Evolutionary conservation across 2,888 invertebrate species (phyloP).

Genomic region (Euplagia quadripunctaria): DNA sequence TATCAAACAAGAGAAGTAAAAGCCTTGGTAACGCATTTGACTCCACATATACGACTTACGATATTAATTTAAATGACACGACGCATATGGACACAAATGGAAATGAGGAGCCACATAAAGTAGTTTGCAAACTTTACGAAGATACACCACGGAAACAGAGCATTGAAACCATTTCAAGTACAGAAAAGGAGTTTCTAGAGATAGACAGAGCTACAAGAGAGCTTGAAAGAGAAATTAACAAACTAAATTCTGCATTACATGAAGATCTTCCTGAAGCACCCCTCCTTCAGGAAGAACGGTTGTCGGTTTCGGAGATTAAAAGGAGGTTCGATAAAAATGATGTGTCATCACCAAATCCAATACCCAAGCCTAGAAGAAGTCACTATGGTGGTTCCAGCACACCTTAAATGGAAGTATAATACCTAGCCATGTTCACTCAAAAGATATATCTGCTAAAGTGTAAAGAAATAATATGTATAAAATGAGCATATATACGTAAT

Average conservation of each 20-base stretch:
- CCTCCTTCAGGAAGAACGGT: constrained; percentile 54
- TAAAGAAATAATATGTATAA: constrained; percentile 7
- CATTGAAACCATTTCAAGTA: constrained; percentile 80
- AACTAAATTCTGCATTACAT: constrained; percentile 79
- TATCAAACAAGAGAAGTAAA: constrained; percentile 79
- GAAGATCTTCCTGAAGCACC: constrained; percentile 68
- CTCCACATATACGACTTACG: constrained; percentile 70
- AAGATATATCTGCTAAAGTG: neutral
- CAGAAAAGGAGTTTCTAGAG: constrained; percentile 82
- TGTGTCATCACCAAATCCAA: constrained; percentile 84
- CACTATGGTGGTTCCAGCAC: constrained; percentile 74
- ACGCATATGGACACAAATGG: constrained; percentile 69
- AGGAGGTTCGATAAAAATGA: constrained; percentile 85
- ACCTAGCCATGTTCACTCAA: constrained; percentile 9
- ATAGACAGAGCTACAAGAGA: constrained; percentile 81
- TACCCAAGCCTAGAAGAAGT: constrained; percentile 88
- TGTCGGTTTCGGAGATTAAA: constrained; percentile 83
- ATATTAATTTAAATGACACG: constrained; percentile 77
- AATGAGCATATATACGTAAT: neutral
- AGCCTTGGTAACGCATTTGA: constrained; percentile 76
- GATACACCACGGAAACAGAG: constrained; percentile 74
- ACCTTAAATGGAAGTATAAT: constrained; percentile 49
- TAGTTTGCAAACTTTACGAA: constrained; percentile 79
- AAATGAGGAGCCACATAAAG: constrained; percentile 76
- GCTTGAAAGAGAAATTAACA: constrained; percentile 81